phyloP scores from a whole-genome alignment of 2,113 vertebrate genomes.

The Periophthalmodon schlosseri region DNA sequence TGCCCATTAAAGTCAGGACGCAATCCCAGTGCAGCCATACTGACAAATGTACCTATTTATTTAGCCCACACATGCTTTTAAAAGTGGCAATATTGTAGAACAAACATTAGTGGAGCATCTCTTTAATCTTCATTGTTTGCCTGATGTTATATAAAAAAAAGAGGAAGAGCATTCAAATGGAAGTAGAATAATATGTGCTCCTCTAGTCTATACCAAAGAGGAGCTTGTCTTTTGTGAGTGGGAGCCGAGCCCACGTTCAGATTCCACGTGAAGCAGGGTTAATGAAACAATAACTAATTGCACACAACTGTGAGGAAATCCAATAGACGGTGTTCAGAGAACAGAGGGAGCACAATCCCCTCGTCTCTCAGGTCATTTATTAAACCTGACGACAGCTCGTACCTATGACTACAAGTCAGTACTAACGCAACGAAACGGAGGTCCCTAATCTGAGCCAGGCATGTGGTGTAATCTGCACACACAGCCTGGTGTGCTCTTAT shows the following conservation, averaged over 20 bases:
- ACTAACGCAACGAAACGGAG: constrained; percentile 45
- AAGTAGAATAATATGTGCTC: neutral
- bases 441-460: constrained; percentile 51
- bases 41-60: constrained; percentile 11
- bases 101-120: neutral
- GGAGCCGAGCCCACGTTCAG: constrained; percentile 14
- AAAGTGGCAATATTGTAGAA: neutral
- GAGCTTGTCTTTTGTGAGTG: constrained; percentile 21
- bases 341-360: constrained; percentile 79
- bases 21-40: constrained; percentile 4
- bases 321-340: constrained; percentile 23
- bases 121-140: neutral
- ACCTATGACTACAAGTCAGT: constrained; percentile 72
- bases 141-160: neutral
- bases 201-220: neutral
- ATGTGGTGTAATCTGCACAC: constrained; percentile 64
- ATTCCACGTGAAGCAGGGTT: constrained; percentile 47
- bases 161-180: neutral
- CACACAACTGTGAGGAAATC: constrained; percentile 26
- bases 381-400: constrained; percentile 85
- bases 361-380: constrained; percentile 85
- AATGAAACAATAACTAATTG: constrained; percentile 62
- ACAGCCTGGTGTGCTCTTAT: constrained; percentile 52
- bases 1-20: constrained; percentile 11
- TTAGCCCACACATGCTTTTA: constrained; percentile 7